Conservation (phyloP, 1,140 invertebrate genomes). For the Mycetomoellerius zeteki region DNA sequence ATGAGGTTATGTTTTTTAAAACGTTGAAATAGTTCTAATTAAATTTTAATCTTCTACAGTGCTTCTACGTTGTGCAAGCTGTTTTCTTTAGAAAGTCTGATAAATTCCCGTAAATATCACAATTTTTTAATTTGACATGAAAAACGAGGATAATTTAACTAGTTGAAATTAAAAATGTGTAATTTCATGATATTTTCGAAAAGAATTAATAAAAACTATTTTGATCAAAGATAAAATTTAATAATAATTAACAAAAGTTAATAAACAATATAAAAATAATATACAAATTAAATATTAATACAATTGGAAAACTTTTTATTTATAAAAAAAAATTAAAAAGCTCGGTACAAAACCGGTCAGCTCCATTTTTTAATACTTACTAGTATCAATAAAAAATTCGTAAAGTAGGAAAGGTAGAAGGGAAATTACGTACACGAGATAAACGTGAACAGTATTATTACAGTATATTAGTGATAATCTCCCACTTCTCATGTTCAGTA, state of each 20-base stretch:
- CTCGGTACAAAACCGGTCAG: too few relatives aligned
- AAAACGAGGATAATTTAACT: slow-evolving; percentile 11
- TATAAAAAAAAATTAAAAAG: too few relatives aligned
- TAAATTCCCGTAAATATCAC: slow-evolving; percentile 8
- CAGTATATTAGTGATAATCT: too few relatives aligned
- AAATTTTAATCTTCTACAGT: slow-evolving; percentile 35
- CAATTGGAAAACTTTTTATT: not conserved
- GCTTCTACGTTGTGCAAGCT: not conserved
- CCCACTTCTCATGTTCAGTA: too few relatives aligned
- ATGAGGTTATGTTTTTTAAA: not conserved
- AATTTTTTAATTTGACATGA: slow-evolving; percentile 7
- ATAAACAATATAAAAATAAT: not conserved
- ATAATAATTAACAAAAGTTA: not conserved
- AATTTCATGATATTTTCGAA: not conserved
- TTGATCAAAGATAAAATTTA: slow-evolving; percentile 17
- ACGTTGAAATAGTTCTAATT: slow-evolving; percentile 10
- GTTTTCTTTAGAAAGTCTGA: slow-evolving; percentile 1
- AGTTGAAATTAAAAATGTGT: not conserved
- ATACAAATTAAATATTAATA: not conserved
- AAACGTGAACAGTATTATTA: too few relatives aligned
- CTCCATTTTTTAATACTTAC: too few relatives aligned
- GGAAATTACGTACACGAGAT: too few relatives aligned
- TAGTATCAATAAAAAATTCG: too few relatives aligned
- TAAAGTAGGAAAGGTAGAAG: too few relatives aligned
- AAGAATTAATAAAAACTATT: not conserved